Evolutionary conservation across 2,113 vertebrate genomes (phyloP), one percentile per base, ranked within the genome.

Genomic region (Mobula hypostoma): DNA sequence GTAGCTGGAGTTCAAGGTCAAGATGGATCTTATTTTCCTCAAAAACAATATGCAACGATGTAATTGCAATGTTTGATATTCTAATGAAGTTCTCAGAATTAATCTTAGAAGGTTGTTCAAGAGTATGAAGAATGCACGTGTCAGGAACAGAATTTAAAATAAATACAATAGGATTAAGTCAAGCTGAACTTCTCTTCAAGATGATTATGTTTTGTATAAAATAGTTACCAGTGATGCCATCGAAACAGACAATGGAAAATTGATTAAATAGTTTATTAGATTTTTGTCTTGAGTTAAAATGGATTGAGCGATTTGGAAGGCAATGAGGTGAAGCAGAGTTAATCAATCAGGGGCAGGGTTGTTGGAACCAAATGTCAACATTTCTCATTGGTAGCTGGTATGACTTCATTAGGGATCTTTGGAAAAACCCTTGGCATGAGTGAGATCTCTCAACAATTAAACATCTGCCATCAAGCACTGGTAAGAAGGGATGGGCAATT

Each of bases 151-250:
- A 88, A 66, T 90, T 90, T 90, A 68, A 90, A 90, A 68, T 19
- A 68, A 90, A 15, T 32, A 68, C 61, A 90, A n/a, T 90, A 19
- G 85, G 85, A 32, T 90, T 32, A 90, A 90, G n/a, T 90, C 85
- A 90, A 29, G 5, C 61, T 66, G n/a, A 90, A 90, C 29, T 19
- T 90, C 32, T 19, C 29, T 85, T 11, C 56, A 66, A 32, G 29
- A n/a, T 7, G 32, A 63, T 88, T 88, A 61, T 66, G 5, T 68
- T 90, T 74, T 15, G 72, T 74, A 63, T 90, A n/a, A 63, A 90
- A 21, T 36, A 90, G 61, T 68, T 90, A n/a, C 27, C 85, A 19
- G n/a, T 32, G 29, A 66, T 68, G 61, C 15, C 29, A 36, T 68
- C 32, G 85, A 90, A 66, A 29, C 32, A 19, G 85, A 36, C 61